Conservation (phyloP, 2,797 vertebrate species). For the Peromyscus eremicus region DNA sequence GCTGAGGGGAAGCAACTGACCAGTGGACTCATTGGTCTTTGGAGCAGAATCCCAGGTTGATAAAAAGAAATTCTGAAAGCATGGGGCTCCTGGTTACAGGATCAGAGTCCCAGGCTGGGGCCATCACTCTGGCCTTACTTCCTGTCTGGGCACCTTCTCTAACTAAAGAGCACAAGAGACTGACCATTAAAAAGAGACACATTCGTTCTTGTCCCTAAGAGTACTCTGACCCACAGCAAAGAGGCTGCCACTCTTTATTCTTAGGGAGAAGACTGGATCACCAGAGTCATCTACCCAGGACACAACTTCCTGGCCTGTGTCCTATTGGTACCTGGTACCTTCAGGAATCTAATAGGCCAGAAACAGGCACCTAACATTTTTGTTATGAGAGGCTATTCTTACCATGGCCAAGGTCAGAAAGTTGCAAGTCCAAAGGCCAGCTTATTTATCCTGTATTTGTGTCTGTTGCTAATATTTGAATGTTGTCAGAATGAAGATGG, state of each 20-base stretch:
- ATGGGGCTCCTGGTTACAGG: accelerated
- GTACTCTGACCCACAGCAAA: not conserved
- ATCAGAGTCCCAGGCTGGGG: accelerated
- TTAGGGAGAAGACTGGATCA: not conserved
- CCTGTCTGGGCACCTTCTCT: not conserved
- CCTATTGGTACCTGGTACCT: not conserved
- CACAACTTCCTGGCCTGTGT: not conserved
- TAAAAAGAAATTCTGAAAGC: not conserved
- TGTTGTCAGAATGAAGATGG: not conserved
- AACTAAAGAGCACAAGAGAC: too few species aligned
- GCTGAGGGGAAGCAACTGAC: not conserved
- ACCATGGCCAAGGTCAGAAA: not conserved
- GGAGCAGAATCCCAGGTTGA: not conserved
- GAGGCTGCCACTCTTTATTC: not conserved
- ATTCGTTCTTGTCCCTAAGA: not conserved
- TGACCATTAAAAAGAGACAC: accelerated
- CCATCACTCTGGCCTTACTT: too few species aligned
- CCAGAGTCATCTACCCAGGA: not conserved
- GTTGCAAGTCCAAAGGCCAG: not conserved
- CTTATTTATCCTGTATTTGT: not conserved
- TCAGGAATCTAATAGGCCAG: not conserved
- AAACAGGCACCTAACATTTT: not conserved
- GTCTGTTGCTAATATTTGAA: not conserved
- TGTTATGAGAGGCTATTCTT: not conserved
- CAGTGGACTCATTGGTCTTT: not conserved